phyloP scores from a whole-genome alignment of 2,113 vertebrate species.

The Nicator chloris region DNA sequence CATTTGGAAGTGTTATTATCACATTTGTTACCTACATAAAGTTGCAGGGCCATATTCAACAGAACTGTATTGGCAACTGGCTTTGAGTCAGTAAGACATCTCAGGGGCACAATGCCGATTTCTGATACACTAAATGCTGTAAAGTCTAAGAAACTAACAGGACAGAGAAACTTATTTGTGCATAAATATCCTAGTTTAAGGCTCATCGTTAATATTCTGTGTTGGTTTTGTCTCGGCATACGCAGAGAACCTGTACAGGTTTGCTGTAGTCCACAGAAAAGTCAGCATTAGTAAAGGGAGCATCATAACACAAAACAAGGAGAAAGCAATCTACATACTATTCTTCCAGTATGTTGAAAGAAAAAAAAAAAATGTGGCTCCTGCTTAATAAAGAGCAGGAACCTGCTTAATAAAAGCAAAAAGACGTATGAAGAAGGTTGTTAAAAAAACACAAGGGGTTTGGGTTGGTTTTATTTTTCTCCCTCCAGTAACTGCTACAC shows the following conservation, averaged over 20 bases:
- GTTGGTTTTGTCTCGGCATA: not conserved
- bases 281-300: not conserved
- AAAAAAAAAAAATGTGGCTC: not conserved
- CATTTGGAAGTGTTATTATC: not conserved
- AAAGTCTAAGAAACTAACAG: not conserved
- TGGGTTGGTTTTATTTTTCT: not conserved
- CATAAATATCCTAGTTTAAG: not conserved
- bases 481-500: not conserved
- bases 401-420: not conserved
- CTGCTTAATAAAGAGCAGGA: not conserved
- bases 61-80: not conserved
- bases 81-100: not conserved
- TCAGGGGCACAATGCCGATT: not conserved
- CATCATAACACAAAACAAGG: accelerated
- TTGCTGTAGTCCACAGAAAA: not conserved
- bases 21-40: not conserved
- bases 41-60: not conserved
- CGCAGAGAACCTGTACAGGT: not conserved
- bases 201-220: not conserved
- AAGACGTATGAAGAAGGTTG: not conserved
- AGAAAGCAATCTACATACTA: not conserved
- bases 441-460: not conserved
- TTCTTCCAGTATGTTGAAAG: not conserved
- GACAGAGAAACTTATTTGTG: not conserved
- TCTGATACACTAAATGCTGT: not conserved